phyloP scores from a whole-genome alignment of 2,113 vertebrate species.

The Etia nguti region DNA sequence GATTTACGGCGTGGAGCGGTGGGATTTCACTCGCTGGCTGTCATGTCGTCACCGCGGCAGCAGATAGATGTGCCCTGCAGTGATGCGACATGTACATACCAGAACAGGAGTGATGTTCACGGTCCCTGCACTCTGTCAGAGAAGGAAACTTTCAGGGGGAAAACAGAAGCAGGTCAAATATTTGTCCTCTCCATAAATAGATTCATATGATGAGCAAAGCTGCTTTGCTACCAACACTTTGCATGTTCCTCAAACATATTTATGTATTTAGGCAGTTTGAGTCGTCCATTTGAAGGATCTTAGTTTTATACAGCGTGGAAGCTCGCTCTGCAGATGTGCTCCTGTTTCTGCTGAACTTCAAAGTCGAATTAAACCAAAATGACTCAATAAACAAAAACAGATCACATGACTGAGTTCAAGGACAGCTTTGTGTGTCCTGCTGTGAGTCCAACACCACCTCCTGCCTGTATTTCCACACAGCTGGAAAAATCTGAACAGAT shows the following conservation, averaged over 20 bases:
- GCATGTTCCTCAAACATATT: background rate
- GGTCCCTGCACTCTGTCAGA: background rate
- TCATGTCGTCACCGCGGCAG: background rate
- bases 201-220: background rate
- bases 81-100: background rate
- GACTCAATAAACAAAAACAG: background rate
- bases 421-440: background rate
- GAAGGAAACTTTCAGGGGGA: accelerated
- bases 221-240: background rate
- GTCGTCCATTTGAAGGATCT: background rate
- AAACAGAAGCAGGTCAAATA: background rate
- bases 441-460: background rate
- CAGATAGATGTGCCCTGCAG: background rate
- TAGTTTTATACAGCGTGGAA: accelerated
- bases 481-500: background rate
- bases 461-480: background rate
- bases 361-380: background rate
- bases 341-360: background rate
- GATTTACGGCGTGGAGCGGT: background rate
- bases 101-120: background rate
- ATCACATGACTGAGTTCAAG: background rate
- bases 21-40: background rate
- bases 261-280: accelerated
- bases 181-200: background rate
- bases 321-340: background rate